Evolutionary conservation across 2,113 vertebrate species (phyloP), one percentile per base, ranked within the genome.

Genomic region (Syngnathus typhle): DNA sequence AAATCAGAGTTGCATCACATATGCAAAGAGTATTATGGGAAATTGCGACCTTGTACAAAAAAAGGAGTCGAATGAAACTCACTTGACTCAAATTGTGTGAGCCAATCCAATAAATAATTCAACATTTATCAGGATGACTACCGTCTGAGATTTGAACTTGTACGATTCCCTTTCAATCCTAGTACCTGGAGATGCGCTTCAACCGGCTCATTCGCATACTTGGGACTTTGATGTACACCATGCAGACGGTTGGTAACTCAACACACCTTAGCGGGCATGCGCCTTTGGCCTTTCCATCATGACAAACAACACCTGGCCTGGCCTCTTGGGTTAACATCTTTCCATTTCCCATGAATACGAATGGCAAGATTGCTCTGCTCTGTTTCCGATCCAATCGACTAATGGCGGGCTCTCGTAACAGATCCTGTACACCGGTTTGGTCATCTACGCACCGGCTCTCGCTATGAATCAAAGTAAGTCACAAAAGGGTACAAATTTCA

Each of bases 401-500:
- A 89, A 89, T 88, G 79, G 80, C 15, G 66, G 5, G 12, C 36
- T 84, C 39, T 78, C 9, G 70, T 18, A 51, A 62, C 76, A 93
- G 92, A 77, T 37, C 32, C 78, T 93, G 66, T 93, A 93, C 84
- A 93, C 92, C 0, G 92, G 91, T 8, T 76, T 93, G 83, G 92
- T 92, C 44, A 92, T 93, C 72, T 93, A 92, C 16, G 92, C 91
- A n/a, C 92, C 92, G 38, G 92, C 92, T 60, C 88, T 93, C 7
- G 91, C 92, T n/a, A 73, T 93, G 12, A 92, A 92, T 81, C 91
- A 92, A 82, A 91, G 92, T 93, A 85, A 88, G 91, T 79, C 23
- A n/a, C n/a, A n/a, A 19, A 43, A 43, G 2, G 60, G 36, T 38
- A 51, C 12, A 11, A 18, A 44, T 32, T 39, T 58, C 21, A 51